These are phyloP conservation scores for Venturia canescens DNA, from an alignment of 1,140 invertebrate species.

Conservation along the genomic window DNA sequence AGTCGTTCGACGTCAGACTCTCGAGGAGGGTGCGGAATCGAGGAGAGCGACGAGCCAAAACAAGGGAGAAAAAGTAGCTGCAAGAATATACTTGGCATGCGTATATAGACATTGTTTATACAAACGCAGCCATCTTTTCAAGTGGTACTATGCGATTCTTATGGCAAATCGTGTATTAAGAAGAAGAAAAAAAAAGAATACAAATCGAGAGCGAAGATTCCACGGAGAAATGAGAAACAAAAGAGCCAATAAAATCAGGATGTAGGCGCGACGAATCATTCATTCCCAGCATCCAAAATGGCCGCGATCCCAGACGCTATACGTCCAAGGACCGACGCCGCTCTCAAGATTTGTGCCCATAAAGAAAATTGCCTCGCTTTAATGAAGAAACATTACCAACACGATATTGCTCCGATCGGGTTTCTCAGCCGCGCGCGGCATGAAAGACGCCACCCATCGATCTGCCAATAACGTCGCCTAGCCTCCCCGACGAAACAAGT, in stretches of 20 bases:
- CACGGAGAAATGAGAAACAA: neutral
- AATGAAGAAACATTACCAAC: slow-evolving; percentile 73
- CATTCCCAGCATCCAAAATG: slow-evolving; percentile 47
- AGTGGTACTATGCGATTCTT: neutral
- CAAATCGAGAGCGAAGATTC: neutral
- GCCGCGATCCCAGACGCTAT: slow-evolving; percentile 48
- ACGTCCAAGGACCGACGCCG: slow-evolving; percentile 46
- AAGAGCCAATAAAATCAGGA: slow-evolving; percentile 29
- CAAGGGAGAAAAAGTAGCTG: slow-evolving; percentile 27
- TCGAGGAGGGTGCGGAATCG: slow-evolving; percentile 17
- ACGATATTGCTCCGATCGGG: slow-evolving; percentile 65
- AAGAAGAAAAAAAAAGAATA: neutral
- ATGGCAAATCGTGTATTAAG: neutral
- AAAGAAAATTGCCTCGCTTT: slow-evolving; percentile 70
- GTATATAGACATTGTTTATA: neutral
- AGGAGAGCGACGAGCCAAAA: slow-evolving; percentile 20
- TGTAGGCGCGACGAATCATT: slow-evolving; percentile 42
- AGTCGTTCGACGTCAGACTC: slow-evolving; percentile 38
- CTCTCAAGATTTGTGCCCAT: slow-evolving; percentile 71
- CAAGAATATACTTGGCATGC: slow-evolving; percentile 28
- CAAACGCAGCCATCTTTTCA: neutral
- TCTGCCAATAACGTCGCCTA: slow-evolving; percentile 24
- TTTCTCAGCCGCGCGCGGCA: slow-evolving; percentile 34
- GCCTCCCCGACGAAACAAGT: slow-evolving; percentile 23
- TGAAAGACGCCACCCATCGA: slow-evolving; percentile 28